phyloP scores from a whole-genome alignment of 2,888 invertebrate genomes.

The Nowickia ferox region DNA sequence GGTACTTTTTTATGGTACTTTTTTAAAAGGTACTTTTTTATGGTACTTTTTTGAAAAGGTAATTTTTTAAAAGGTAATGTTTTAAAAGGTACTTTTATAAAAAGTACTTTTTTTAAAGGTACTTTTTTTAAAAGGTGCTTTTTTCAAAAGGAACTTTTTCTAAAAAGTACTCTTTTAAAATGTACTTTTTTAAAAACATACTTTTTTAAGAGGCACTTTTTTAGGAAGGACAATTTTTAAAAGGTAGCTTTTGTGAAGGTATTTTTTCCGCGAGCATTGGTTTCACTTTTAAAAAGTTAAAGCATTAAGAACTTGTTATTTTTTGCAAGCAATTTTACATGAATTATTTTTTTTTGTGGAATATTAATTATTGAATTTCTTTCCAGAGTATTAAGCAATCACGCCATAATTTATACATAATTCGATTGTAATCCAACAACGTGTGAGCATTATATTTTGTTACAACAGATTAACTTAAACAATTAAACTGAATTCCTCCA shows the following conservation, averaged over 20 bases:
- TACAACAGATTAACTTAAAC: background rate
- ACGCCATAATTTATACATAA: background rate
- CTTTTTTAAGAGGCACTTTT: background rate
- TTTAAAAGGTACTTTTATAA: background rate
- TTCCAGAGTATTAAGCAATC: background rate
- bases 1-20: background rate
- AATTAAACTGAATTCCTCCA: background rate
- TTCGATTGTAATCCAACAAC: background rate
- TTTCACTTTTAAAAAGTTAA: no score
- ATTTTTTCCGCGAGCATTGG: no score
- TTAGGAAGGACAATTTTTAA: background rate
- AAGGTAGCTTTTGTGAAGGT: no score
- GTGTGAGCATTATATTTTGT: background rate
- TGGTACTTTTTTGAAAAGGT: background rate
- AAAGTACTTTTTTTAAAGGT: background rate
- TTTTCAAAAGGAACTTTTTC: background rate
- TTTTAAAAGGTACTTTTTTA: background rate
- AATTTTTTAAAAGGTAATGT: background rate
- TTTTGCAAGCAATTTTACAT: no score
- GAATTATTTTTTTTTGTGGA: background rate
- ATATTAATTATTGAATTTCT: background rate
- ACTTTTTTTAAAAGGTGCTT: background rate
- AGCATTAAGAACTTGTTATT: no score
- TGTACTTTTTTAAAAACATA: background rate
- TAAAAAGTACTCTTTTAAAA: background rate